Evolutionary conservation across 2,888 invertebrate species (phyloP).

Genomic region (Synanthedon myopaeformis): DNA sequence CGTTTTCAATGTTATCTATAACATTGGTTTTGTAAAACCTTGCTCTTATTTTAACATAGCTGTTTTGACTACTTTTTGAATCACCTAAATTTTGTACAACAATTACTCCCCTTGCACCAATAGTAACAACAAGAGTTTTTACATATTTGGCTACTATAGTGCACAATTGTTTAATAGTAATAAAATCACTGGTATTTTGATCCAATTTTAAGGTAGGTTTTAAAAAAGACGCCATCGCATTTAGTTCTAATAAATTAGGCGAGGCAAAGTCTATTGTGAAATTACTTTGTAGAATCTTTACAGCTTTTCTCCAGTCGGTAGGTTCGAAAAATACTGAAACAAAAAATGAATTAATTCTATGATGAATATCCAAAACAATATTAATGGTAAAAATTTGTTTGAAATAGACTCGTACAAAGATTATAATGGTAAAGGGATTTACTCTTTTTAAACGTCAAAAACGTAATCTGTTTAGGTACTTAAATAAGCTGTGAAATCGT

Average conservation of each 20-base stretch:
- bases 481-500: too few relatives aligned
- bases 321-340: slow-evolving; percentile 91
- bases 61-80: slow-evolving; percentile 7
- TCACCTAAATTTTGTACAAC: slow-evolving; percentile 37
- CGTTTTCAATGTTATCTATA: slow-evolving; percentile 70
- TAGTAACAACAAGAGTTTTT: slow-evolving; percentile 72
- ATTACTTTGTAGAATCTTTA: slow-evolving; percentile 73
- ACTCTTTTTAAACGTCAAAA: too few relatives aligned
- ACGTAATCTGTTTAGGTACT: too few relatives aligned
- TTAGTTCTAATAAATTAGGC: slow-evolving; percentile 84
- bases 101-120: slow-evolving; percentile 72
- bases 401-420: too few relatives aligned
- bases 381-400: too few relatives aligned
- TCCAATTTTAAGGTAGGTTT: slow-evolving; percentile 27
- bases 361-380: too few relatives aligned
- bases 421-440: too few relatives aligned
- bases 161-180: slow-evolving; percentile 33
- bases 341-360: slow-evolving; percentile 12
- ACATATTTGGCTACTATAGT: slow-evolving; percentile 54
- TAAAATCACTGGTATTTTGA: slow-evolving; percentile 14
- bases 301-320: slow-evolving; percentile 83
- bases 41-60: slow-evolving; percentile 10
- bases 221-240: slow-evolving; percentile 72
- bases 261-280: slow-evolving; percentile 74
- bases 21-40: slow-evolving; percentile 45